These are phyloP conservation scores for Mellivora capensis DNA, from an alignment of 2,113 vertebrate species.

Conservation along the genomic window DNA sequence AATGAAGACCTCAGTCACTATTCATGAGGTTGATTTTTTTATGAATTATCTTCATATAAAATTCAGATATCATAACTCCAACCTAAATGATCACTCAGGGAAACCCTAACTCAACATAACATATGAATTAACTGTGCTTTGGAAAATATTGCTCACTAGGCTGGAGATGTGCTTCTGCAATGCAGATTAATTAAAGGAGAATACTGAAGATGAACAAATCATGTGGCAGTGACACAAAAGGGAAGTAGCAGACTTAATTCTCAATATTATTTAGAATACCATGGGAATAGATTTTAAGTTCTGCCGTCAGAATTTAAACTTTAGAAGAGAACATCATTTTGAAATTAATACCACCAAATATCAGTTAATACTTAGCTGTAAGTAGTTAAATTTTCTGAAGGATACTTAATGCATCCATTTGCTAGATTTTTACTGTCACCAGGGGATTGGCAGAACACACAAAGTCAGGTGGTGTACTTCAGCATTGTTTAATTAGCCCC, in stretches of 20 bases:
- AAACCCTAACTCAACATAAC: not conserved
- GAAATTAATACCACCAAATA: not conserved
- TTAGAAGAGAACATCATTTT: not conserved
- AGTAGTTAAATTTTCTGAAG: not conserved
- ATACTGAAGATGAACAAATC: not conserved
- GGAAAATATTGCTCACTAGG: not conserved
- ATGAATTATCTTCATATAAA: not conserved
- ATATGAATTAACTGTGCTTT: not conserved
- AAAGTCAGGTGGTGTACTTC: not conserved
- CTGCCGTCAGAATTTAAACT: not conserved
- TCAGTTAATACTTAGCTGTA: not conserved
- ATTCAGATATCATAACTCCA: not conserved
- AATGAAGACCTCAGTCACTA: not conserved
- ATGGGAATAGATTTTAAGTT: not conserved
- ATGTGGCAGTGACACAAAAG: not conserved
- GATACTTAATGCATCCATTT: not conserved
- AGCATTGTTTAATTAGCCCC: not conserved
- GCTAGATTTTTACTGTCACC: not conserved
- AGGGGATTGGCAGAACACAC: not conserved
- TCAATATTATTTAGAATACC: not conserved
- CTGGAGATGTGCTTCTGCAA: not conserved
- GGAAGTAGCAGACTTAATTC: not conserved
- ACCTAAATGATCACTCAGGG: not conserved
- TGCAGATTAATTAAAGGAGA: not conserved
- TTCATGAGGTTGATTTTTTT: slow-evolving; percentile 24